phyloP scores from a whole-genome alignment of 30 jellyfish, hydroid and myxozoan species.

The Aurelia aurita region DNA sequence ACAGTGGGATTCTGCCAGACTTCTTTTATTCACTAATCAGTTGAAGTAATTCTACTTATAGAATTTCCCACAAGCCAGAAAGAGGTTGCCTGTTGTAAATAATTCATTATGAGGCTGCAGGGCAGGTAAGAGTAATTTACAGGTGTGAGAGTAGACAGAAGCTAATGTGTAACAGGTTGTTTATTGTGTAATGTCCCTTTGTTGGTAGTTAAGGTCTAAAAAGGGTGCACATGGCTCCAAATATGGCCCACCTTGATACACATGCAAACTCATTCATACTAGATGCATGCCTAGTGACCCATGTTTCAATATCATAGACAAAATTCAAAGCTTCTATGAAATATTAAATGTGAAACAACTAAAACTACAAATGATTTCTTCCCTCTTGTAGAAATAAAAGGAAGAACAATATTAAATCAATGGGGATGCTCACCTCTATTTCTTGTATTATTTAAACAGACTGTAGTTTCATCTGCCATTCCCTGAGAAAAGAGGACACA shows the following conservation, averaged over 20 bases:
- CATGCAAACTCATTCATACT: too few relatives aligned
- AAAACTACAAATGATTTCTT: too few relatives aligned
- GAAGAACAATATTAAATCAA: not conserved
- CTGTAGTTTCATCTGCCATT: slow-evolving; percentile 51
- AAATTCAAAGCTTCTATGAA: too few relatives aligned
- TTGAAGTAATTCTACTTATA: too few relatives aligned
- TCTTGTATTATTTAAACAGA: slow-evolving; percentile 43
- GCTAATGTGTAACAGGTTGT: slow-evolving; percentile 66
- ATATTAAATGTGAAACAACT: too few relatives aligned
- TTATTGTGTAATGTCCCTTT: slow-evolving; percentile 68
- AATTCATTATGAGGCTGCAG: slow-evolving; percentile 13
- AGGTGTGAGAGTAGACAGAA: slow-evolving; percentile 59
- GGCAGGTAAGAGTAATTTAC: slow-evolving; percentile 60
- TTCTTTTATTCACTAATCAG: too few relatives aligned
- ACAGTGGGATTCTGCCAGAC: too few relatives aligned
- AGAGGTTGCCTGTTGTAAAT: not conserved
- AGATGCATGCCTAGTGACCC: too few relatives aligned
- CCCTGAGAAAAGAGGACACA: slow-evolving; percentile 49
- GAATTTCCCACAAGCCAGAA: not conserved
- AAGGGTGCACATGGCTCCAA: slow-evolving; percentile 73
- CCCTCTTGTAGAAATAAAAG: too few relatives aligned
- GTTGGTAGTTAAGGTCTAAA: slow-evolving; percentile 52
- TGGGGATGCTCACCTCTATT: slow-evolving; percentile 25
- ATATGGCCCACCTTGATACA: slow-evolving; percentile 21
- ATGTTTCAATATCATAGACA: too few relatives aligned